phyloP scores from a whole-genome alignment of 23 tunicate species.

The Styela plicata region DNA sequence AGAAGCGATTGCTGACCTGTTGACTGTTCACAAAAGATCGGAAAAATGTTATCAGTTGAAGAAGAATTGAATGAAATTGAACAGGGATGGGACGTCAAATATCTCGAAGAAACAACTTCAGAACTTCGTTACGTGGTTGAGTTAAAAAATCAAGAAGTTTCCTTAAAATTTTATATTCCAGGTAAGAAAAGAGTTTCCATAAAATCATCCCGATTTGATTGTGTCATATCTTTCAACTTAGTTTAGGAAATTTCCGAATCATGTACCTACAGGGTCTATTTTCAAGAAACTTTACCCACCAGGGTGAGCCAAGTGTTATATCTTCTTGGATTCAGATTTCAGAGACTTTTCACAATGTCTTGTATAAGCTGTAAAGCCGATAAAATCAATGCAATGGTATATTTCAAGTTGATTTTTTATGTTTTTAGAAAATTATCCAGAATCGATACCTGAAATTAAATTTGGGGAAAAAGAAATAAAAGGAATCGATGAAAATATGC shows the following conservation, averaged over 20 bases:
- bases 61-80: slow-evolving; percentile 10
- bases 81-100: neutral
- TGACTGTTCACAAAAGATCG: too few species aligned
- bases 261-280: too few species aligned
- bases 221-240: too few species aligned
- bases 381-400: neutral
- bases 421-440: slow-evolving; percentile 16
- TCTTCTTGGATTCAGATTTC: too few species aligned
- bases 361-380: too few species aligned
- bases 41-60: neutral
- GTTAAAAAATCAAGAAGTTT: neutral
- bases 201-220: too few species aligned
- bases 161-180: neutral
- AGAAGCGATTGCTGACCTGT: too few species aligned
- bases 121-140: slow-evolving; percentile 4
- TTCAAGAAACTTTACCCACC: too few species aligned
- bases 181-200: too few species aligned
- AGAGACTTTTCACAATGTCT: too few species aligned
- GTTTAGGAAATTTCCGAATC: too few species aligned
- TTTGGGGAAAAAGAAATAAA: neutral
- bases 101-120: neutral
- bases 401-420: neutral
- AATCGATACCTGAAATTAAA: neutral
- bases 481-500: slow-evolving; percentile 2
- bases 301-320: too few species aligned